Conservation (phyloP, 2,888 invertebrate genomes). For the Tetheella fluctuosa region DNA sequence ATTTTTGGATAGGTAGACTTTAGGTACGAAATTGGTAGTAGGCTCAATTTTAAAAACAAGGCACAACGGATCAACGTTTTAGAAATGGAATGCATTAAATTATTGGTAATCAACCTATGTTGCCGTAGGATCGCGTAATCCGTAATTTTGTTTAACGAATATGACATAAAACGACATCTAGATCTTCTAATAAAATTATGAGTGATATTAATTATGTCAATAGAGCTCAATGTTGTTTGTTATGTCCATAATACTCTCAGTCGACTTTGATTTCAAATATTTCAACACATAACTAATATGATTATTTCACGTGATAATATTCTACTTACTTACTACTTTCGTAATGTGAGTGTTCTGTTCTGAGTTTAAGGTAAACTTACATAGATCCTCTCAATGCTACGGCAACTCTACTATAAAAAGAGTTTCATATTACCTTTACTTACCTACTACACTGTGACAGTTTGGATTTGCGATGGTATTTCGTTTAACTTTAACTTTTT, state of each 20-base stretch:
- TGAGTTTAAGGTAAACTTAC: neutral
- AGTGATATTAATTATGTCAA: too few species aligned
- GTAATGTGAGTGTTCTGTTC: neutral
- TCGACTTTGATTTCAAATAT: too few species aligned
- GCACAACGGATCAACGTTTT: conserved; percentile 56
- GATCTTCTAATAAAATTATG: too few species aligned
- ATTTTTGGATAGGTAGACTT: neutral
- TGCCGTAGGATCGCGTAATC: too few species aligned
- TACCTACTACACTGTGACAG: neutral
- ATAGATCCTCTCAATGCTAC: neutral
- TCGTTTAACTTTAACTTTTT: neutral
- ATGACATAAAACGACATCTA: too few species aligned
- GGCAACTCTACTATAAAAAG: neutral
- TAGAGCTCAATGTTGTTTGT: too few species aligned
- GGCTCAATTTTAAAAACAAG: conserved; percentile 57
- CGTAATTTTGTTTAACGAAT: too few species aligned
- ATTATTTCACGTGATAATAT: too few species aligned
- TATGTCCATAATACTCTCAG: too few species aligned
- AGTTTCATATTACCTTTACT: neutral
- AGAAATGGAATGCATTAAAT: neutral
- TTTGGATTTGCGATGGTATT: neutral
- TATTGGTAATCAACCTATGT: too few species aligned
- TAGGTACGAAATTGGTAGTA: conserved; percentile 28
- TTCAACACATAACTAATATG: too few species aligned
- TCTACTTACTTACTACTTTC: too few species aligned